A percentile compares a stretch with the other conserved stretches of the same genome.
These are phyloP conservation scores for Babyrousa celebensis DNA, from an alignment of 2,797 vertebrate species.

Conservation along the genomic window DNA sequence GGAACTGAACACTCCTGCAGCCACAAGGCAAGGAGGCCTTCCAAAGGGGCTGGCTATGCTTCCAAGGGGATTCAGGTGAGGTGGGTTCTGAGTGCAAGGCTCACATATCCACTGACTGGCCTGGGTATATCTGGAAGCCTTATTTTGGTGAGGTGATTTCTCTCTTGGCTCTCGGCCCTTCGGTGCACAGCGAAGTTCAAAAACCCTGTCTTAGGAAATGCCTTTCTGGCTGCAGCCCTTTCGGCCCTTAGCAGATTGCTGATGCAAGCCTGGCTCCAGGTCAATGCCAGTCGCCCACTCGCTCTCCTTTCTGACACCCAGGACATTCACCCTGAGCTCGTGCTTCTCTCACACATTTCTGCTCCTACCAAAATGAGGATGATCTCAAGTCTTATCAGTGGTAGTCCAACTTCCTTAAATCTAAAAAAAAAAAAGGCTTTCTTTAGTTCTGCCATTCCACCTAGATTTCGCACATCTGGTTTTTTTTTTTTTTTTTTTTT, in stretches of 20 bases:
- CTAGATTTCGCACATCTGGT: not conserved
- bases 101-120: not conserved
- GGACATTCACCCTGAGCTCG: constrained; percentile 59
- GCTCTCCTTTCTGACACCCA: not conserved
- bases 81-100: not conserved
- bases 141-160: not conserved
- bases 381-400: constrained; percentile 49
- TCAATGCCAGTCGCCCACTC: not conserved
- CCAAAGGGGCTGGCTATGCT: not conserved
- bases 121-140: not conserved
- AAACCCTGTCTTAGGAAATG: not conserved
- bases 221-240: not conserved
- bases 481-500: too few species aligned
- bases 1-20: fast-evolving
- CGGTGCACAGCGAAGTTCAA: fast-evolving
- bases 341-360: not conserved
- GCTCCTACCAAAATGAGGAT: constrained; percentile 12
- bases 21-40: not conserved
- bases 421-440: not conserved
- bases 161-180: not conserved
- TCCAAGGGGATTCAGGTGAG: not conserved
- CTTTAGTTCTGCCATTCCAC: not conserved
- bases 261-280: fast-evolving
- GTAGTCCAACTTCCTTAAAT: not conserved
- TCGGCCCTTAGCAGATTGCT: not conserved